Percentiles rank a stretch among this genome's conserved stretches.
phyloP scores from a whole-genome alignment of 1,140 invertebrate species.

The Neodiprion fabricii region DNA sequence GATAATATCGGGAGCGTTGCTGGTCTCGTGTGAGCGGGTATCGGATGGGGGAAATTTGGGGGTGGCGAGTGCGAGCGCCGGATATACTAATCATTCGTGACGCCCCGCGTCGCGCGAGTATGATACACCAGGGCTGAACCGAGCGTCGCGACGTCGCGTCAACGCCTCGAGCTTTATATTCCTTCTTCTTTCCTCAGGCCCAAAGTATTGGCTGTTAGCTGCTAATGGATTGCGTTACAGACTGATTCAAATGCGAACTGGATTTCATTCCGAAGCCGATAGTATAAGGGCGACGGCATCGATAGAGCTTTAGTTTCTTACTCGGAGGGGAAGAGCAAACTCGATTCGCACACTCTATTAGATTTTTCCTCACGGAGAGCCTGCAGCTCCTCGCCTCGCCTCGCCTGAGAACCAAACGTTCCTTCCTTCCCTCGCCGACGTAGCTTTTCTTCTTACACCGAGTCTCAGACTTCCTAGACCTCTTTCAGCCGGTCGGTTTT shows the following conservation, averaged over 20 bases:
- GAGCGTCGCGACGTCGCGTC: conserved; percentile 23
- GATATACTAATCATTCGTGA: conserved; percentile 44
- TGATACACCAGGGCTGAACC: not conserved
- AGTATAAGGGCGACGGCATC: conserved; percentile 31
- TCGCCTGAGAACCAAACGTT: not conserved
- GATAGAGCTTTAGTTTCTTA: conserved; percentile 50
- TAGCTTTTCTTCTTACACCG: too few species aligned
- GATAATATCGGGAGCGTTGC: not conserved
- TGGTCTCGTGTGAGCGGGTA: too few species aligned
- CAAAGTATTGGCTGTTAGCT: conserved; percentile 58
- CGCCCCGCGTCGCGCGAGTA: conserved; percentile 22
- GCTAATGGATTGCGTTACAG: conserved; percentile 61
- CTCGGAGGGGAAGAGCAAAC: conserved; percentile 44
- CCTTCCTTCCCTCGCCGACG: not conserved
- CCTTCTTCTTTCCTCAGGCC: conserved; percentile 30
- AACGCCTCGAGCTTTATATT: conserved; percentile 27
- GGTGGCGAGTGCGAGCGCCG: not conserved
- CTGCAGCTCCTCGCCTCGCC: not conserved
- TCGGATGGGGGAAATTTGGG: too few species aligned
- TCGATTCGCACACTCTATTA: conserved; percentile 56
- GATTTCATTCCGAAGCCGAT: conserved; percentile 51
- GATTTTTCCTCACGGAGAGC: conserved; percentile 49
- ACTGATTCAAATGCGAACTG: conserved; percentile 61
- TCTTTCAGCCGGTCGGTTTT: too few species aligned
- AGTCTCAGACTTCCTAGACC: too few species aligned